A percentile compares a stretch with the other conserved stretches of the same genome.
Conservation (phyloP, 2,888 invertebrate genomes). For the Melanchra persicariae region DNA sequence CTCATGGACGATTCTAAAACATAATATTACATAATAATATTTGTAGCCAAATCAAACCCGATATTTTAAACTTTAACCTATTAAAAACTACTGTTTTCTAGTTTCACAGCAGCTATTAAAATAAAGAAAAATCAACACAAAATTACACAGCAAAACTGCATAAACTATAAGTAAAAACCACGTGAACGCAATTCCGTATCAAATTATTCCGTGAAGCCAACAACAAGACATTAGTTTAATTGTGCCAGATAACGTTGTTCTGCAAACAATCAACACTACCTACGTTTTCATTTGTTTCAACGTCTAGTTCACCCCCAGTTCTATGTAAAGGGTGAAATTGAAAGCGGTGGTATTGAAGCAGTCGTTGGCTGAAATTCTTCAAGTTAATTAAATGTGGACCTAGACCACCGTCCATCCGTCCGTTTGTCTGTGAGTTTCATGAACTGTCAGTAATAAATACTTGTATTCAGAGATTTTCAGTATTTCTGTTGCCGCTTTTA, state of each 20-base stretch:
- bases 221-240: constrained; percentile 23
- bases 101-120: neutral
- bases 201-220: neutral
- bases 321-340: constrained; percentile 6
- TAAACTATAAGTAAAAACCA: neutral
- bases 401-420: no score
- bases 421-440: no score
- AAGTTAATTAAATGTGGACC: neutral
- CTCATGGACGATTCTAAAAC: no score
- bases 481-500: no score
- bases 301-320: neutral
- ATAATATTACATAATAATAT: no score
- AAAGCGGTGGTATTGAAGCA: neutral
- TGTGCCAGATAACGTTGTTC: neutral
- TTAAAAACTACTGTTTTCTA: no score
- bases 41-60: no score
- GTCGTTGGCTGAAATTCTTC: neutral
- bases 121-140: neutral
- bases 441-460: no score
- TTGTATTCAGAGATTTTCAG: no score
- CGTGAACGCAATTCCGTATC: neutral
- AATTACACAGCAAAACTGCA: neutral
- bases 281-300: constrained; percentile 20
- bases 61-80: no score
- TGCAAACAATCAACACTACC: constrained; percentile 24